These are phyloP conservation scores for Branchellion lobata DNA, from an alignment of 2,888 invertebrate genomes.

Conservation along the genomic window DNA sequence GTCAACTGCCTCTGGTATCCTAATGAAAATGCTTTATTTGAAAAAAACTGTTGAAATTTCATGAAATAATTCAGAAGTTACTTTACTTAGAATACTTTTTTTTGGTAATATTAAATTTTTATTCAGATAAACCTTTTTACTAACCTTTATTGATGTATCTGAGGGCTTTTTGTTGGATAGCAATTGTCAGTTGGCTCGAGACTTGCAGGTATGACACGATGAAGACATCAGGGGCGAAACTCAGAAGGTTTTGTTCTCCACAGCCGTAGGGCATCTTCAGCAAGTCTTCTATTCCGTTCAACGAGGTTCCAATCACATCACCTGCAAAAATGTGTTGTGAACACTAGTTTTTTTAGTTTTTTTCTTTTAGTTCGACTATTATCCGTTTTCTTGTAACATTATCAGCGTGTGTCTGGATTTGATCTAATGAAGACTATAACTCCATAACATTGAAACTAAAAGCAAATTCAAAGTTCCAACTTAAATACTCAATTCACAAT, in stretches of 20 bases:
- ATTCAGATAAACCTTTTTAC: too few relatives aligned
- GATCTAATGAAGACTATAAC: conserved; percentile 65
- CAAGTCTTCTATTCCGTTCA: conserved; percentile 75
- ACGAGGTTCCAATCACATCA: conserved; percentile 78
- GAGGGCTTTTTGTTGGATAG: conserved; percentile 69
- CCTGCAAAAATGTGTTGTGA: conserved; percentile 62
- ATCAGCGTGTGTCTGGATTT: too few relatives aligned
- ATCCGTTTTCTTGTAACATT: too few relatives aligned
- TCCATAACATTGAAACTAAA: too few relatives aligned
- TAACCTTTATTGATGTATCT: conserved; percentile 68
- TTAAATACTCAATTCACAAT: neutral
- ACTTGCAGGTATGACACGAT: conserved; percentile 81
- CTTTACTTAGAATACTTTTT: neutral
- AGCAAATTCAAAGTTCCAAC: neutral
- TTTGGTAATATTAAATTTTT: neutral
- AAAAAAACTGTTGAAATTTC: neutral
- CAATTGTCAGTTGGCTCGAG: conserved; percentile 71
- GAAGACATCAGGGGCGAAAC: conserved; percentile 85
- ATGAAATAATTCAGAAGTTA: neutral
- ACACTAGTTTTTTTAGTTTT: too few relatives aligned
- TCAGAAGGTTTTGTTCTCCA: conserved; percentile 88
- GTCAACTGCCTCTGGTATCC: conserved; percentile 87
- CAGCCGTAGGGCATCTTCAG: conserved; percentile 82
- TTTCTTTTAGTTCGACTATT: too few relatives aligned
- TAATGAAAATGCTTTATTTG: too few relatives aligned